Evolutionary conservation across 1,140 invertebrate species (phyloP), one percentile per base, ranked within the genome.

Genomic region (Macrotrachela quadricornifera): DNA sequence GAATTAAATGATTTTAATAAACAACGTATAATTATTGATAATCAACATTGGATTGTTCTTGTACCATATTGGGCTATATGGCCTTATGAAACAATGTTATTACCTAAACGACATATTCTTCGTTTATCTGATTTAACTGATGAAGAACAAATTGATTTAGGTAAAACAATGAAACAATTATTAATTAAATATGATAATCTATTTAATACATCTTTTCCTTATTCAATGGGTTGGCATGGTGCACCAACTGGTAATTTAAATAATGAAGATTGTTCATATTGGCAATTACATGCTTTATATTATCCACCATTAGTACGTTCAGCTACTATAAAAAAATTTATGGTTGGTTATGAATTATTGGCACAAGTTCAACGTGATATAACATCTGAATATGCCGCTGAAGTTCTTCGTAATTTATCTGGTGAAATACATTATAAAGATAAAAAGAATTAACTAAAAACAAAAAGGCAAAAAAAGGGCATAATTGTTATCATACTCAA

Each of bases 171-270:
- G 68, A 86, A 87, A 66, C 68, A 74, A 60, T 64, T 96, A 18
- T 80, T 85, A 37, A 85, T 78, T 0, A 88, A 82, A 74, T 97
- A 96, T 70, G 90, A 97, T 67, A 95, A 95, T 71, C 67, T 97
- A 49, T 97, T 96, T 66, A 72, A 90, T 60, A 81, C 80, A 56
- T 83, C 80, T 45, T 97, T 95, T 66, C 90, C 91, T 0, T 96
- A 96, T 70, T 90, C 85, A 1, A 95, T 96, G 90, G 91, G 91
- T 16, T 96, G 84, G 82, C 88, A 94, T 73, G 91, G 90, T 42
- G 90, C 90, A 11, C 90, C 90, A 10, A 91, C 86, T 47, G 90
- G 86, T 1, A 64, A 73, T 13, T 64, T 74, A 48, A 60, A 70
- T 3, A 61, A 70, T 1, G 64, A 76, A 41, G 76, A 82, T 62